Base-by-base conservation (phyloP, 2,113 vertebrate genomes). In the Xiphias gladius region DNA sequence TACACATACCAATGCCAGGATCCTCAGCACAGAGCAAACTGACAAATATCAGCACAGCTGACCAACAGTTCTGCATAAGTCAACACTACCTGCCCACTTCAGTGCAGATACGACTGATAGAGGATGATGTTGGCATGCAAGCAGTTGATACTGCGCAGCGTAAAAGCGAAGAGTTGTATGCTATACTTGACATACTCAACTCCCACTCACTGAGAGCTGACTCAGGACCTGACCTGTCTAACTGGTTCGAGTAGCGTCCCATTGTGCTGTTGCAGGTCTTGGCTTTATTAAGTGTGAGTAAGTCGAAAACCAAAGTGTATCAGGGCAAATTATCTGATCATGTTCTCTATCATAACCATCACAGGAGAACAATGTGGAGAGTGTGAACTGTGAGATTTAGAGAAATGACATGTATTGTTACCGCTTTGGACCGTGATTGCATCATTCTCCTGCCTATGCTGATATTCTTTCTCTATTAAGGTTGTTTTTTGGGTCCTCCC, bases 21-120 rank as follows among this genome's bases (percentile, higher is more conserved):
- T 86, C 80, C 83, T 88, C 79, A 19, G 70, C 22, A n/a, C 72
- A 82, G 82, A 86, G 88, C 64, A 88, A 83, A 92, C 84, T 58
- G 81, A 87, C 82, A 81, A 80, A 84, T 67, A 83, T 87, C 85
- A 52, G 64, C 74, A 54, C 41, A 24, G 32, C 46, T 64, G 66
- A 86, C 82, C 81, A 82, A 61, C 77, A 61, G 59, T 28, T 83
- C 82, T 50, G 52, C 87, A 84, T 82, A 73, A 87, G 76, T 73
- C 76, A 76, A 86, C 78, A 86, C 22, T 10, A 54, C 54, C 61
- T 73, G 65, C 65, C 66, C 65, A 48, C 74, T 73, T 75, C 68
- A 82, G 68, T 46, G 19, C 55, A 74, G 79, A 62, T 64, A 48
- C 39, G 76, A 85, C 74, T 66, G 80, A 67, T 57, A 50, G 72